Percentiles rank a stretch among this genome's conserved stretches.
Conservation (phyloP, 2,888 invertebrate species). For the Cartodere bifasciata region DNA sequence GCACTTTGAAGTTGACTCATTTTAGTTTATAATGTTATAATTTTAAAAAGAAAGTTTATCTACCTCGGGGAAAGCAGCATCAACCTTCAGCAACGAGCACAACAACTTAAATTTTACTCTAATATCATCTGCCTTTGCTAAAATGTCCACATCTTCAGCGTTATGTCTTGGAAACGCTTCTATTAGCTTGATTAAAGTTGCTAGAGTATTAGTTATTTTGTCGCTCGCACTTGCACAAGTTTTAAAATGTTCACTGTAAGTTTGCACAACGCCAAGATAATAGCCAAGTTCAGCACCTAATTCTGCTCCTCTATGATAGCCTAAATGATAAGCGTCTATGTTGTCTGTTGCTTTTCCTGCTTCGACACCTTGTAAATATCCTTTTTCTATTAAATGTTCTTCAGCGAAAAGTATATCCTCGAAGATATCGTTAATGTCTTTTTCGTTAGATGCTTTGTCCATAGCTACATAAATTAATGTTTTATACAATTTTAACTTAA, state of each 20-base stretch:
- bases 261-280: constrained; percentile 49
- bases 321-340: constrained; percentile 57
- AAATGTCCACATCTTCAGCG: constrained; percentile 50
- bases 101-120: constrained; percentile 56
- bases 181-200: constrained; percentile 45
- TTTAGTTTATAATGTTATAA: constrained; percentile 5
- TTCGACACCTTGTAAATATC: constrained; percentile 55
- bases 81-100: constrained; percentile 53
- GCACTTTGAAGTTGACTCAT: constrained; percentile 24
- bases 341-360: constrained; percentile 50
- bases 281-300: constrained; percentile 67
- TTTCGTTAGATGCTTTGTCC: too few species aligned
- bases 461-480: too few species aligned
- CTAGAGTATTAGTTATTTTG: constrained; percentile 42
- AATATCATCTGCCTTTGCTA: constrained; percentile 47
- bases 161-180: constrained; percentile 53
- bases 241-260: constrained; percentile 31
- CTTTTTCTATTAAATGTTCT: constrained; percentile 46
- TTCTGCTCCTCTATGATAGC: constrained; percentile 65
- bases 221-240: constrained; percentile 29
- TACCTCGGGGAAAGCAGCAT: constrained; percentile 40
- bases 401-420: constrained; percentile 59
- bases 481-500: too few species aligned
- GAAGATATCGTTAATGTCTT: constrained; percentile 63
- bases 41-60: constrained; percentile 47